Conservation (phyloP, 2,113 vertebrate genomes). For the Cavia porcellus region DNA sequence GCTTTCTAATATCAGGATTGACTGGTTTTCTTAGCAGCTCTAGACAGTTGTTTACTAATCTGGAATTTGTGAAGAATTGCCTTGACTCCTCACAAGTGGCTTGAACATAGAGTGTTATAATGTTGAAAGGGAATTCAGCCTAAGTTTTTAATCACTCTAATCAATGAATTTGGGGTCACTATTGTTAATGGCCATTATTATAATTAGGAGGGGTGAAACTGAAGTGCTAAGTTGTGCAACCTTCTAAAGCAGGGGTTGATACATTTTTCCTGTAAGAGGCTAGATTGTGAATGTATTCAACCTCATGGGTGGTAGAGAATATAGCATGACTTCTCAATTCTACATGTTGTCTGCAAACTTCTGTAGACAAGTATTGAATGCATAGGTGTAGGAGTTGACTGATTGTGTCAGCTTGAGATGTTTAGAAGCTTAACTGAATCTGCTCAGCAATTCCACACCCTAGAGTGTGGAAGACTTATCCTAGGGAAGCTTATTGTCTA, state of each 20-base stretch:
- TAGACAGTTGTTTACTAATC: neutral
- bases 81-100: neutral
- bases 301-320: neutral
- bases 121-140: neutral
- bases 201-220: neutral
- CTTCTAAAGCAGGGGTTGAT: neutral
- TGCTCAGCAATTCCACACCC: too few relatives aligned
- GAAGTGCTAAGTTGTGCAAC: neutral
- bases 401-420: too few relatives aligned
- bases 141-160: neutral
- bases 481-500: too few relatives aligned
- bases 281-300: neutral
- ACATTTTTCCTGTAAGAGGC: neutral
- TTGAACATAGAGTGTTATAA: fast-evolving
- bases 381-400: too few relatives aligned
- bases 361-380: neutral
- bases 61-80: neutral
- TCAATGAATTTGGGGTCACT: neutral
- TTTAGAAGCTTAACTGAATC: too few relatives aligned
- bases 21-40: neutral
- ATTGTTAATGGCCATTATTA: neutral
- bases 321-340: neutral
- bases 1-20: neutral
- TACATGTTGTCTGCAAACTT: neutral
- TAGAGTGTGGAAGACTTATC: too few relatives aligned